Percentiles rank a stretch among this genome's conserved stretches.
These are phyloP conservation scores for Hydrozoanthus tunicans DNA, from an alignment of 64 coral and sea anemone species.

Conservation along the genomic window DNA sequence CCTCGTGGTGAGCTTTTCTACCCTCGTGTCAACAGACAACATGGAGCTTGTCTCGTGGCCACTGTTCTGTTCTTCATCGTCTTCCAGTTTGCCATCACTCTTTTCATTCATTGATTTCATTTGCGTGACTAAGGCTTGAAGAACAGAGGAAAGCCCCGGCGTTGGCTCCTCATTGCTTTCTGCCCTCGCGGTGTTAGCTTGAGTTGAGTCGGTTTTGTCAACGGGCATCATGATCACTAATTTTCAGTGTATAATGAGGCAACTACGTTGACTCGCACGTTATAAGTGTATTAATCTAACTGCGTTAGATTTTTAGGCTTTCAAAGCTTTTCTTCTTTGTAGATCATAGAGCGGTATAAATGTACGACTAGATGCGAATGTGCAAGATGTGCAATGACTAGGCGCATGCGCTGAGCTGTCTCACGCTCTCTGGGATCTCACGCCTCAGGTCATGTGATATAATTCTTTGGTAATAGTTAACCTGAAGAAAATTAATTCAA, in stretches of 20 bases:
- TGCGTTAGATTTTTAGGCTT: not conserved
- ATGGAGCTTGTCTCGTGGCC: no score
- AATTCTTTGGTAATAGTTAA: no score
- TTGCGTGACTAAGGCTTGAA: not conserved
- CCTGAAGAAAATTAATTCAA: no score
- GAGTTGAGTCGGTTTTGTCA: not conserved
- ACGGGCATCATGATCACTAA: not conserved
- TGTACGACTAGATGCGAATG: not conserved
- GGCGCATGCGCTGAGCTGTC: not conserved
- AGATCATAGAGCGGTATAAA: not conserved
- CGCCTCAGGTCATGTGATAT: not conserved
- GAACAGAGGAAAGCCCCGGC: slow-evolving; percentile 5
- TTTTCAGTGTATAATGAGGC: not conserved
- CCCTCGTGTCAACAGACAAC: no score
- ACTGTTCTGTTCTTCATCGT: no score
- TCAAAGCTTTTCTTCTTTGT: slow-evolving; percentile 10
- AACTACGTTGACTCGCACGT: not conserved
- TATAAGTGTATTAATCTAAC: not conserved
- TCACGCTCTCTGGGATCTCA: not conserved
- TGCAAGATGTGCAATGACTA: not conserved
- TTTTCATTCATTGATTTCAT: no score
- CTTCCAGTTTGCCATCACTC: no score
- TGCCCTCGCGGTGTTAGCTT: not conserved
- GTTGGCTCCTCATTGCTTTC: not conserved
- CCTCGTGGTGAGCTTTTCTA: no score